These are phyloP conservation scores for Crenichthys baileyi DNA, from an alignment of 2,797 vertebrate species.

Conservation along the genomic window DNA sequence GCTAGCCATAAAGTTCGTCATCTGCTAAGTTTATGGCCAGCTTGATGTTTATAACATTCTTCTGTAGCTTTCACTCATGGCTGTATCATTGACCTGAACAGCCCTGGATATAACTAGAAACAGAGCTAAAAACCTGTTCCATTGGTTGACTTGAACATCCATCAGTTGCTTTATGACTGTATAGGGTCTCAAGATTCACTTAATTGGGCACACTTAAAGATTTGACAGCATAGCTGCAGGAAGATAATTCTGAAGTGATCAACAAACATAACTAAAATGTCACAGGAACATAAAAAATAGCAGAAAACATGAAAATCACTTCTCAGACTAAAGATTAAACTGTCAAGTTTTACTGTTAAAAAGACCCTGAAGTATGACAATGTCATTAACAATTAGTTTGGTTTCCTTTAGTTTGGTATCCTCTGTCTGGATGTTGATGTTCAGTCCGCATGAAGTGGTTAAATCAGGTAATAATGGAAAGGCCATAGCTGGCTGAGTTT, in stretches of 20 bases:
- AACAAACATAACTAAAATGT: neutral
- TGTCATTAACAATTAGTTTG: neutral
- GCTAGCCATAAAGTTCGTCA: too few relatives aligned
- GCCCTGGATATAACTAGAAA: constrained; percentile 44
- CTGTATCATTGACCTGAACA: neutral
- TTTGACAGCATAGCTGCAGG: too few relatives aligned
- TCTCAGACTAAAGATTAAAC: too few relatives aligned
- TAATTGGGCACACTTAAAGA: too few relatives aligned
- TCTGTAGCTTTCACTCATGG: constrained; percentile 34
- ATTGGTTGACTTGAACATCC: neutral
- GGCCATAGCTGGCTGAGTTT: constrained; percentile 49
- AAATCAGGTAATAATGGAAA: constrained; percentile 57
- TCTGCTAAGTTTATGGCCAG: constrained; percentile 29
- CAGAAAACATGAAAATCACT: too few relatives aligned
- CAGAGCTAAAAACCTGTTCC: constrained; percentile 16
- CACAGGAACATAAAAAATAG: neutral
- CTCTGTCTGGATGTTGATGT: constrained; percentile 40
- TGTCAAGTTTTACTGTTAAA: neutral
- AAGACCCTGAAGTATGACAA: neutral
- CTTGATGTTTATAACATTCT: constrained; percentile 39
- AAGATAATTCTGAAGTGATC: neutral
- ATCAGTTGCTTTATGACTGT: too few relatives aligned
- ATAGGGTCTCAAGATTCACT: too few relatives aligned
- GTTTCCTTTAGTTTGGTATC: constrained; percentile 28
- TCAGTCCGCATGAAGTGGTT: constrained; percentile 37